Evolutionary conservation across 2,797 vertebrate genomes (phyloP), one percentile per base, ranked within the genome.

Genomic region (Hephaestus fuliginosus): DNA sequence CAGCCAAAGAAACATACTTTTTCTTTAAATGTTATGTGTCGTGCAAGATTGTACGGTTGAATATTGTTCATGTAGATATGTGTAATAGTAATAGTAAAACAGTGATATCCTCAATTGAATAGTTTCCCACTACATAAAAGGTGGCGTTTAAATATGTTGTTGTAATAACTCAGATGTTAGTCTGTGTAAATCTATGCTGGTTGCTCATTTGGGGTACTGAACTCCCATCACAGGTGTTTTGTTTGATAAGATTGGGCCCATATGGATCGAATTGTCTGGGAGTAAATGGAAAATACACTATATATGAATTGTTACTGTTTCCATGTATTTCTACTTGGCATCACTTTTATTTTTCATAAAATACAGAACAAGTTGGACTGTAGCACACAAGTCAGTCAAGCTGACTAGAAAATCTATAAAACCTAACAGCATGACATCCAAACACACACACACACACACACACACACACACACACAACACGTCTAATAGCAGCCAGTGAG

Each of bases 331-430:
- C 13, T 4, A 25, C 30, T 62, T 61, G 11, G 51, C 11, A 52
- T 53, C 30, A 58, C n/a, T 77, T 62, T 25, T 73, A 30, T 58
- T 39, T 53, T 49, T 49, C 17, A 58, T 61, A 71, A 46, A 61
- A 61, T 36, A 56, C 5, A 77, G 30, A 66, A 60, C 41, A 62
- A 60, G 60, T 63, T 67, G 25, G 25, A 39, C 60, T 67, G 30
- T n/a, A 30, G 22, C 36, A 28, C 43, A 51, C 20, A 17, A 43
- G 25, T 72, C n/a, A 61, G 61, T 77, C 63, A 65, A 57, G 78
- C 30, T 20, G 48, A 72, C 36, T 20, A 70, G 74, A 82, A 85
- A 81, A 82, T 84, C 76, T 70, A 68, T 79, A 64, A 74, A 70
- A 71, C 53, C 41, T 10, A 48, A 60, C 28, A 77, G 57, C 41